phyloP scores from a whole-genome alignment of 2,888 invertebrate species.

The Agrochola circellaris region DNA sequence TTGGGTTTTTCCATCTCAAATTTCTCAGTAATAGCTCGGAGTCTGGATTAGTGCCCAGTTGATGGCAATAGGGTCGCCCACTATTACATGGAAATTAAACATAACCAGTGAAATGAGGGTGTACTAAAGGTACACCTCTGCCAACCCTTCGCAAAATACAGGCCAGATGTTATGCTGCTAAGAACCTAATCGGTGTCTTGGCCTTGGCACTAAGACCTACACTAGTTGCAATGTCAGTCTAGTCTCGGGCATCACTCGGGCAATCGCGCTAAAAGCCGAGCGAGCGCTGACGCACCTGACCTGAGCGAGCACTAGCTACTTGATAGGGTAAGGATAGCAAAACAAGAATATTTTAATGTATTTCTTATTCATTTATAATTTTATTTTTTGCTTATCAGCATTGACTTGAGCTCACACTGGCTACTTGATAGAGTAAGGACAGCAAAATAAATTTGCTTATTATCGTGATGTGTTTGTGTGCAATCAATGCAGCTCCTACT shows the following conservation, averaged over 20 bases:
- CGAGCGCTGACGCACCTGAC: constrained; percentile 69
- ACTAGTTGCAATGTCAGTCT: constrained; percentile 32
- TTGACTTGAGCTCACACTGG: too few relatives aligned
- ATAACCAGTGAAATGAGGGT: too few relatives aligned
- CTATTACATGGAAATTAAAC: neutral
- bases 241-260: constrained; percentile 63
- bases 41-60: neutral
- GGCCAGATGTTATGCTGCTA: neutral
- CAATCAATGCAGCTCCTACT: too few relatives aligned
- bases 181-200: constrained; percentile 28
- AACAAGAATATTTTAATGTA: neutral
- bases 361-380: too few relatives aligned
- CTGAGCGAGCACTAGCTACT: constrained; percentile 53
- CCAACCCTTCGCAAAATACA: neutral
- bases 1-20: neutral
- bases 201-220: constrained; percentile 32
- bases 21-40: neutral
- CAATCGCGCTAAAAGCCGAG: constrained; percentile 79
- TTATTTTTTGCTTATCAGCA: too few relatives aligned
- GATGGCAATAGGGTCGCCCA: neutral
- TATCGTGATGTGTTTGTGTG: too few relatives aligned
- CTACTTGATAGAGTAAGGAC: too few relatives aligned
- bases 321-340: constrained; percentile 39
- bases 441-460: too few relatives aligned
- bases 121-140: too few relatives aligned